Conservation (phyloP, 2,113 vertebrate genomes). For the Neolamprologus cancellatus region DNA sequence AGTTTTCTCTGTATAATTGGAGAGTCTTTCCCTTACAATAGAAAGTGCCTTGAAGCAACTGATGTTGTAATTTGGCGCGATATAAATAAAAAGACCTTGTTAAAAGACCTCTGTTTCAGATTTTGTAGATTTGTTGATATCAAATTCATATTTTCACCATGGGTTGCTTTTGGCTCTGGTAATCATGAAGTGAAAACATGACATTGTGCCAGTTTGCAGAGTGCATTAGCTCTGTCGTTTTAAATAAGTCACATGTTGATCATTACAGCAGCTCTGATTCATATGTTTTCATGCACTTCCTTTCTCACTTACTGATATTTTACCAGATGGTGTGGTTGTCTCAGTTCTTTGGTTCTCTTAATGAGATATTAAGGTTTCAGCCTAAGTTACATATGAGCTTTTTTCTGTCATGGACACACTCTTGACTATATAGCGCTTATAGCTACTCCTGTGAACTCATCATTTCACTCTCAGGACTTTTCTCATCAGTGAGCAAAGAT, state of each 20-base stretch:
- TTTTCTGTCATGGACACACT: not conserved
- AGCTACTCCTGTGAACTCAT: not conserved
- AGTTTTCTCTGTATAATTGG: not conserved
- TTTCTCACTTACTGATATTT: not conserved
- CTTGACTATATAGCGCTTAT: not conserved
- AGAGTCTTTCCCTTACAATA: not conserved
- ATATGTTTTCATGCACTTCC: not conserved
- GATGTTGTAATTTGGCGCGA: fast-evolving
- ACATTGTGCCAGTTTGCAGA: not conserved
- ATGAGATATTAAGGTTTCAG: conserved; percentile 7
- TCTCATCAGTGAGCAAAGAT: conserved; percentile 23
- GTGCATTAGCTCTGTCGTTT: not conserved
- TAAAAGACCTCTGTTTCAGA: not conserved
- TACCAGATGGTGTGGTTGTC: not conserved
- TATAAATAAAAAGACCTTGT: not conserved
- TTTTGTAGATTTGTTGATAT: not conserved
- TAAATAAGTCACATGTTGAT: not conserved
- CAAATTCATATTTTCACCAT: not conserved
- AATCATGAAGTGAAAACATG: not conserved
- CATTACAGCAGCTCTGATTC: not conserved
- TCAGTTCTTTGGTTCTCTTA: not conserved
- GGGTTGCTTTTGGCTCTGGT: not conserved
- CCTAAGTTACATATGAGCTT: not conserved
- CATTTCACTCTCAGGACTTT: conserved; percentile 1
- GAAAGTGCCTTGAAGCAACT: not conserved